Evolutionary conservation across 2,888 invertebrate genomes (phyloP).

Genomic region (Schizotus pectinicornis): DNA sequence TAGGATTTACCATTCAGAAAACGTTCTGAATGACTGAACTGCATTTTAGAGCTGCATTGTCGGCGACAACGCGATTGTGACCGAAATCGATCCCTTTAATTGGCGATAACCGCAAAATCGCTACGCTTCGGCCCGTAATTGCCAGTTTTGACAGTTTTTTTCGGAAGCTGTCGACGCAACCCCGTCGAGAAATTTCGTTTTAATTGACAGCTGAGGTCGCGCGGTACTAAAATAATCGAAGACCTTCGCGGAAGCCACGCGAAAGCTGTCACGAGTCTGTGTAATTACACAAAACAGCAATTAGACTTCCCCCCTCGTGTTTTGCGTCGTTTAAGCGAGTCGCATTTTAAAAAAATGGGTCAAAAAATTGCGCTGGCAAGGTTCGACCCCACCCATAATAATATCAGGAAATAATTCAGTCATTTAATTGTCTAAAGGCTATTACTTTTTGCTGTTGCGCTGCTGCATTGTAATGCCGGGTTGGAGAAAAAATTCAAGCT

Average conservation of each 20-base stretch:
- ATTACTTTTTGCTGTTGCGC: conserved; percentile 18
- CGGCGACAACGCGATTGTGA: too few relatives aligned
- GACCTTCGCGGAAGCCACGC: conserved; percentile 25
- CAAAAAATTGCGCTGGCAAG: conserved; percentile 20
- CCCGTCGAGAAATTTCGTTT: conserved; percentile 10
- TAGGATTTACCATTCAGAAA: too few relatives aligned
- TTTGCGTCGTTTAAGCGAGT: too few relatives aligned
- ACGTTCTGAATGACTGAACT: too few relatives aligned
- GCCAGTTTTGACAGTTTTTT: background rate
- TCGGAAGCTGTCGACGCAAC: conserved; percentile 4
- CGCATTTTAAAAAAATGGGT: conserved; percentile 27
- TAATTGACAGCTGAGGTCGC: conserved; percentile 24
- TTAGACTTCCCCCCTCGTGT: too few relatives aligned
- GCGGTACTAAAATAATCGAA: conserved; percentile 1
- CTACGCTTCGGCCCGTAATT: too few relatives aligned
- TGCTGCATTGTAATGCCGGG: conserved; percentile 14
- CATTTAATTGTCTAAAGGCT: conserved; percentile 29
- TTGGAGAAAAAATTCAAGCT: conserved; percentile 21
- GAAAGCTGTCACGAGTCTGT: conserved; percentile 26
- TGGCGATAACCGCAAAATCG: too few relatives aligned
- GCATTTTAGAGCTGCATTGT: too few relatives aligned
- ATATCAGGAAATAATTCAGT: conserved; percentile 30
- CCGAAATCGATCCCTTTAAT: too few relatives aligned
- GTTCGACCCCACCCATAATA: conserved; percentile 28
- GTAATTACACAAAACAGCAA: conserved; percentile 22